These are phyloP conservation scores for Zoanthus gigantus DNA, from an alignment of 92 coral and sea anemone species.

Conservation along the genomic window DNA sequence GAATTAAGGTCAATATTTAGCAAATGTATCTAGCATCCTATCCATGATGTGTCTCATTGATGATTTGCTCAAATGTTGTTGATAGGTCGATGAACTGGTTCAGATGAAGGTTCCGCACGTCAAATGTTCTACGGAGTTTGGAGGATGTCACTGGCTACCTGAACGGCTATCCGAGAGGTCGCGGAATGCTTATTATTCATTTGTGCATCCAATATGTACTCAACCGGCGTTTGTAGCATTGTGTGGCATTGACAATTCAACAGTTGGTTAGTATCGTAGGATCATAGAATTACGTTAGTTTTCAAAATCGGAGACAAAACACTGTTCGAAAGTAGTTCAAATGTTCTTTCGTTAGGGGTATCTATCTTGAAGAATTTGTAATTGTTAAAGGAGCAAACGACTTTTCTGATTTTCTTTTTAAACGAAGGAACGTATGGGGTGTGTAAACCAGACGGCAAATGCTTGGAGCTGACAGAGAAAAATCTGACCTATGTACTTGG, in stretches of 20 bases:
- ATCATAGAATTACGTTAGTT: background rate
- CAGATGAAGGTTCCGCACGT: slow-evolving; percentile 1
- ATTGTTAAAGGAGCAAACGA: background rate
- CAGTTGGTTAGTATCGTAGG: slow-evolving; percentile 23
- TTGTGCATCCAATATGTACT: slow-evolving; percentile 29
- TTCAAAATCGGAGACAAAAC: background rate
- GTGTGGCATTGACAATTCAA: slow-evolving; percentile 35
- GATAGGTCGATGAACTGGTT: slow-evolving; percentile 25
- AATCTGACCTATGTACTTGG: slow-evolving; percentile 37
- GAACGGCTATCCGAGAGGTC: slow-evolving; percentile 24
- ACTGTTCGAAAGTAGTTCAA: background rate
- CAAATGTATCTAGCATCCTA: no score
- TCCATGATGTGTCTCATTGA: background rate
- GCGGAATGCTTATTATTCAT: slow-evolving; percentile 27
- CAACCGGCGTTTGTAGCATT: slow-evolving; percentile 35
- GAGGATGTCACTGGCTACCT: slow-evolving; percentile 21
- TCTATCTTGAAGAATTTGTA: background rate
- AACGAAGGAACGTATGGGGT: slow-evolving; percentile 21
- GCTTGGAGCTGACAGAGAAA: slow-evolving; percentile 30
- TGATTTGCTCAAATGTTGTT: background rate
- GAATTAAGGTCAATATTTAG: no score
- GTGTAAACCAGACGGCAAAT: slow-evolving; percentile 22
- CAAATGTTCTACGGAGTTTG: slow-evolving; percentile 20
- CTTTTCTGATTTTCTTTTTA: background rate
- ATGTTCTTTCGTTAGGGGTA: background rate